These are phyloP conservation scores for Bombus haemorrhoidalis DNA, from an alignment of 1,140 invertebrate genomes.

Conservation along the genomic window DNA sequence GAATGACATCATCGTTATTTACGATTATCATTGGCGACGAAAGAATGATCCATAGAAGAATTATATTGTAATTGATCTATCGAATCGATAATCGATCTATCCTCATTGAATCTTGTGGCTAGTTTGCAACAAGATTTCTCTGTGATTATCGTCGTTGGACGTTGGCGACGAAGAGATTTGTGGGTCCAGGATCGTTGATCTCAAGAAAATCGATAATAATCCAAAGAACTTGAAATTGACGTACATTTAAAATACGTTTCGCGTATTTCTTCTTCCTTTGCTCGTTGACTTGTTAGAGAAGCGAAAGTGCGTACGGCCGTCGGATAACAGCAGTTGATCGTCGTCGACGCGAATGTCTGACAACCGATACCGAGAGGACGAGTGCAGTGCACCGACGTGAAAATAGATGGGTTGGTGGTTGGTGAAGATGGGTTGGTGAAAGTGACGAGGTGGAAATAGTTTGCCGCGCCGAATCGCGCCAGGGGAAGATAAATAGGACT, in stretches of 20 bases:
- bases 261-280: neutral
- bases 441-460: constrained; percentile 41
- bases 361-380: neutral
- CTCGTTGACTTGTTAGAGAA: neutral
- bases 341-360: neutral
- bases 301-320: neutral
- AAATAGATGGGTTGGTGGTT: constrained; percentile 48
- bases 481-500: constrained; percentile 29
- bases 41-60: neutral
- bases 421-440: constrained; percentile 40
- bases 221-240: neutral
- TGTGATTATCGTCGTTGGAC: neutral
- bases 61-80: neutral
- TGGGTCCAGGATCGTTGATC: neutral
- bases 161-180: neutral
- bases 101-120: too few relatives aligned
- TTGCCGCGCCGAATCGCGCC: neutral
- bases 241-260: neutral
- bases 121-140: neutral
- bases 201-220: neutral
- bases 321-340: neutral
- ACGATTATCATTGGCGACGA: neutral
- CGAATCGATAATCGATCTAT: too few relatives aligned
- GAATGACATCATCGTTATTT: constrained; percentile 11
- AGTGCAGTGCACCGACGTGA: constrained; percentile 49